These are phyloP conservation scores for Sialis fuliginosa DNA, from an alignment of 2,888 invertebrate species.

Conservation along the genomic window DNA sequence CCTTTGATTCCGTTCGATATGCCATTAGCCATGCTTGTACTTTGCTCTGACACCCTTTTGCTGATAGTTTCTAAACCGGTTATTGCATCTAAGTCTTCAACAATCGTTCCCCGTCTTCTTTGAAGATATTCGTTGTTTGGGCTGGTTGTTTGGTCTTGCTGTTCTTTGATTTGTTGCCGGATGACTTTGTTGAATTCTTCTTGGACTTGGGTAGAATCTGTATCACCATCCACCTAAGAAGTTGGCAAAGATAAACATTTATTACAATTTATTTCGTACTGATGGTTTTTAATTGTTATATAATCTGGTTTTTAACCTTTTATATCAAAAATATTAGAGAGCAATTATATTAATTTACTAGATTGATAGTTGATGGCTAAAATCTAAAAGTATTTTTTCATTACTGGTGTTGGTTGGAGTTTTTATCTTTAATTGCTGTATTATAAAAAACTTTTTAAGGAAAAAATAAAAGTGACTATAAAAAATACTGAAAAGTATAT, in stretches of 20 bases:
- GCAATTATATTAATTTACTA: too few species aligned
- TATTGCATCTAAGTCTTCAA: slow-evolving; percentile 19
- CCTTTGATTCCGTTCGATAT: slow-evolving; percentile 28
- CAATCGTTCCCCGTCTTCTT: slow-evolving; percentile 12
- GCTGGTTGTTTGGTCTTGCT: slow-evolving; percentile 14
- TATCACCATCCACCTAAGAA: slow-evolving; percentile 72
- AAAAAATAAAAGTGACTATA: too few species aligned
- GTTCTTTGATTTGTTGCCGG: slow-evolving; percentile 46
- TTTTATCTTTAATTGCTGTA: too few species aligned
- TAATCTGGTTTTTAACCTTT: too few species aligned
- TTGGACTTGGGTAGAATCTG: slow-evolving; percentile 60
- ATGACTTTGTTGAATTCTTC: slow-evolving; percentile 56
- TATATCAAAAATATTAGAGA: too few species aligned
- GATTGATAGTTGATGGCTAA: too few species aligned
- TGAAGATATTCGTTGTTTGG: slow-evolving; percentile 7
- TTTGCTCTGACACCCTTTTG: slow-evolving; percentile 13
- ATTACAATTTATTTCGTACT: too few species aligned
- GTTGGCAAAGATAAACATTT: neutral
- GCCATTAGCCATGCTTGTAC: slow-evolving; percentile 14
- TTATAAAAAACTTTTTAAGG: too few species aligned
- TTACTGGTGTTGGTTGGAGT: too few species aligned
- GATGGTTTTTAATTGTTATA: too few species aligned
- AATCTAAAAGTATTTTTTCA: too few species aligned
- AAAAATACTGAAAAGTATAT: too few species aligned
- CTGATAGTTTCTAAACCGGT: slow-evolving; percentile 21